These are phyloP conservation scores for Calonectris borealis DNA, from an alignment of 2,113 vertebrate species.

Conservation along the genomic window DNA sequence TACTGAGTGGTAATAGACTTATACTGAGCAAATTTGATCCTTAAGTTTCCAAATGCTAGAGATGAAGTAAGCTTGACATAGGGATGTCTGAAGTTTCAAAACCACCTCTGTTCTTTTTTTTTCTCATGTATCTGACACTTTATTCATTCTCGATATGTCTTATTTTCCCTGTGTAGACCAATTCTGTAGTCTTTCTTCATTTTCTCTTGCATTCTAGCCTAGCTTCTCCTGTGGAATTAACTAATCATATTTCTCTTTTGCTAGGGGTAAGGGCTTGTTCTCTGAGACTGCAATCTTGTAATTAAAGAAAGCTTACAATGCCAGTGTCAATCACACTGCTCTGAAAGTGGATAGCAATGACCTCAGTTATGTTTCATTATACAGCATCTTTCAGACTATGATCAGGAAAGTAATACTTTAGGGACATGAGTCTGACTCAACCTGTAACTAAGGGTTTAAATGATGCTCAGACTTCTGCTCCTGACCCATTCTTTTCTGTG, in stretches of 20 bases:
- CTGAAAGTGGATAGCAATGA: slow-evolving; percentile 11
- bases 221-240: slow-evolving; percentile 36
- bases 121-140: neutral
- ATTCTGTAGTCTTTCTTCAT: neutral
- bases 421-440: slow-evolving; percentile 2
- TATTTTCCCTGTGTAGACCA: neutral
- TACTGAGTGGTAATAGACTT: neutral
- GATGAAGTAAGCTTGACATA: neutral
- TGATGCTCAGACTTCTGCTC: neutral
- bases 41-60: neutral
- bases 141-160: neutral
- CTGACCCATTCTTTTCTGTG: neutral
- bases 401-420: slow-evolving; percentile 33
- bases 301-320: slow-evolving; percentile 61
- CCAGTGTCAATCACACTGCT: slow-evolving; percentile 26
- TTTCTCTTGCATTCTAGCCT: neutral
- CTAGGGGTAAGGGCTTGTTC: slow-evolving; percentile 42
- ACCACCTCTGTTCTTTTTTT: neutral
- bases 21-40: neutral
- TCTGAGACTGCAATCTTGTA: slow-evolving; percentile 47
- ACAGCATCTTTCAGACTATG: slow-evolving; percentile 31
- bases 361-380: slow-evolving; percentile 39
- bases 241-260: slow-evolving; percentile 55
- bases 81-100: neutral
- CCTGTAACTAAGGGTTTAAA: slow-evolving; percentile 5